phyloP scores from a whole-genome alignment of 1,140 invertebrate genomes.

The Drosophila albomicans region DNA sequence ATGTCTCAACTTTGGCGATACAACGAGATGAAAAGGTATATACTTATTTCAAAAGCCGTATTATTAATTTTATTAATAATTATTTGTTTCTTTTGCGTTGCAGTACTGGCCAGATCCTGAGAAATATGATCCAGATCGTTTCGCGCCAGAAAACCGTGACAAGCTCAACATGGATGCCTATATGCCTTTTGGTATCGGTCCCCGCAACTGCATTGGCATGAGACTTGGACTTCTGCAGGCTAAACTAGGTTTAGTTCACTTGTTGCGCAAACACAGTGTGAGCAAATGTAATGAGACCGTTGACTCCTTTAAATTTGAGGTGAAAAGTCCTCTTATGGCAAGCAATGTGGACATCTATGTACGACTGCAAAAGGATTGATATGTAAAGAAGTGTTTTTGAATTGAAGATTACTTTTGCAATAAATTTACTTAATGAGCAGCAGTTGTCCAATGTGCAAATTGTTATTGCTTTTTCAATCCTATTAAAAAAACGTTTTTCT shows the following conservation, averaged over 20 bases:
- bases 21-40: conserved; percentile 55
- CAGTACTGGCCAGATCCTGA: conserved; percentile 89
- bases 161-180: conserved; percentile 86
- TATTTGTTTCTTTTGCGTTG: neutral
- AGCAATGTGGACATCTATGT: neutral
- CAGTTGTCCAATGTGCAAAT: no score
- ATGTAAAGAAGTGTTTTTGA: no score
- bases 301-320: conserved; percentile 2
- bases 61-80: no score
- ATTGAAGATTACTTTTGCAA: no score
- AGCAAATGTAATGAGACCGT: conserved; percentile 46
- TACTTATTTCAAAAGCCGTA: neutral
- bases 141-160: conserved; percentile 85
- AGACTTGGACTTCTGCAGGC: conserved; percentile 64
- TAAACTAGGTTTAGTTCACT: conserved; percentile 63
- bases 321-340: neutral
- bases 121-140: conserved; percentile 88
- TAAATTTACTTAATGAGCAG: no score
- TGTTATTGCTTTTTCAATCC: no score
- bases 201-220: conserved; percentile 90
- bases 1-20: conserved; percentile 58
- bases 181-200: conserved; percentile 90
- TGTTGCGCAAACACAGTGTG: conserved; percentile 61
- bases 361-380: neutral
- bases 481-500: no score